Percentiles rank a stretch among this genome's conserved stretches.
Evolutionary conservation across 2,797 vertebrate species (phyloP).

Genomic region (Sebastes matsubarae): DNA sequence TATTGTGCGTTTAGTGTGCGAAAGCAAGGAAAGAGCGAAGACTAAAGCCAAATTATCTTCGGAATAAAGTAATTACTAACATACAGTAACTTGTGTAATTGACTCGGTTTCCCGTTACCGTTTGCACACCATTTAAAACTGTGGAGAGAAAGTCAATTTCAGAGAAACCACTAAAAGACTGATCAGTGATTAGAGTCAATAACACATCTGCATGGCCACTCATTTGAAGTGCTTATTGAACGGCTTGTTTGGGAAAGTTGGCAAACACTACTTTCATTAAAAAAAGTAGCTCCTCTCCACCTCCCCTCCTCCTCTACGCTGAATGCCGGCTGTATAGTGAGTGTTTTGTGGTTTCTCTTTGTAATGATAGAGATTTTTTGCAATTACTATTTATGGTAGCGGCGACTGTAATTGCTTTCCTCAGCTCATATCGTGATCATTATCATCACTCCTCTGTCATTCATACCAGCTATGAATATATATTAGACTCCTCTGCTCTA

Average conservation of each 20-base stretch:
- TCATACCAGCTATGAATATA: slow-evolving; percentile 75
- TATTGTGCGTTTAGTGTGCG: neutral
- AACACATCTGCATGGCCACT: slow-evolving; percentile 64
- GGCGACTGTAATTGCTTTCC: slow-evolving; percentile 72
- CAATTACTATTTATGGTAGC: slow-evolving; percentile 73
- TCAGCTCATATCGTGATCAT: slow-evolving; percentile 75
- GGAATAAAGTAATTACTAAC: slow-evolving; percentile 59
- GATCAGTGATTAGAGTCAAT: slow-evolving; percentile 69
- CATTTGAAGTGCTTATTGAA: slow-evolving; percentile 69
- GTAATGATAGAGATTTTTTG: slow-evolving; percentile 66
- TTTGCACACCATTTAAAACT: slow-evolving; percentile 54
- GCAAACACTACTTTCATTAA: slow-evolving; percentile 52
- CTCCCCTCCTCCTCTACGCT: neutral
- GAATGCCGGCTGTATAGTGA: slow-evolving; percentile 16
- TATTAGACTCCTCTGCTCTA: slow-evolving; percentile 63
- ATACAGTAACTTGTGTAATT: slow-evolving; percentile 51
- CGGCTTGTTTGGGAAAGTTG: slow-evolving; percentile 64
- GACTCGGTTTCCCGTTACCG: slow-evolving; percentile 41
- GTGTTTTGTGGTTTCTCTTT: slow-evolving; percentile 62
- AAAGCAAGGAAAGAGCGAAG: neutral
- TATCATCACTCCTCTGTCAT: slow-evolving; percentile 72
- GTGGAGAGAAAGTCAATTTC: slow-evolving; percentile 55
- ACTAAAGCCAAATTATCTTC: slow-evolving; percentile 21
- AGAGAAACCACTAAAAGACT: slow-evolving; percentile 66
- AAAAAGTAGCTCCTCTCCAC: slow-evolving; percentile 26